These are phyloP conservation scores for Danionella dracula DNA, from an alignment of 2,797 vertebrate species.

Conservation along the genomic window DNA sequence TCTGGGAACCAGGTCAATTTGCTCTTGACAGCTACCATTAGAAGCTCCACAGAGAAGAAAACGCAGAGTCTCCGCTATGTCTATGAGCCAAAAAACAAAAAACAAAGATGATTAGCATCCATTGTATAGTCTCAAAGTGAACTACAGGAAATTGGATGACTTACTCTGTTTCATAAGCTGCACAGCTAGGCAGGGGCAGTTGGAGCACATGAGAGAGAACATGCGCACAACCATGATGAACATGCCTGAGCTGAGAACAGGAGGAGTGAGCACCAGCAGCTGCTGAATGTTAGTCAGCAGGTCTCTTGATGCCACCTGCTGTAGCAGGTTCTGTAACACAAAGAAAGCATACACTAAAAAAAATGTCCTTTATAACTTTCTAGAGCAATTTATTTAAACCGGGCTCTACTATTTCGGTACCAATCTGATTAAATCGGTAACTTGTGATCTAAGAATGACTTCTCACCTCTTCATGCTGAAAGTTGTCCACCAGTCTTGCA, in stretches of 20 bases:
- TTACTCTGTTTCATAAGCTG: slow-evolving; percentile 99
- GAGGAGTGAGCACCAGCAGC: slow-evolving; percentile 94
- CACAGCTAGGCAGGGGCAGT: slow-evolving; percentile 93
- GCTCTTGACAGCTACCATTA: slow-evolving; percentile 96
- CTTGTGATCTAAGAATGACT: not conserved
- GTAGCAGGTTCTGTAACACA: slow-evolving; percentile 85
- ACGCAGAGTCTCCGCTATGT: slow-evolving; percentile 97
- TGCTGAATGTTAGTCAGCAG: slow-evolving; percentile 98
- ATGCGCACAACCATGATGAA: slow-evolving; percentile 99
- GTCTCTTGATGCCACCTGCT: slow-evolving; percentile 96
- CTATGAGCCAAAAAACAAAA: slow-evolving; percentile 58
- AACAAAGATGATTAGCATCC: too few relatives aligned
- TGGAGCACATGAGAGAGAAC: slow-evolving; percentile 99
- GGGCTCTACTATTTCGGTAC: too few relatives aligned
- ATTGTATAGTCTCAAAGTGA: not conserved
- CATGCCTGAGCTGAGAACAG: slow-evolving; percentile 98
- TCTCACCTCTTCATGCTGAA: slow-evolving; percentile 95
- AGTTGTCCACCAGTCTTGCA: slow-evolving; percentile 96
- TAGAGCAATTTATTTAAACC: too few relatives aligned
- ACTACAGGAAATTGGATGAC: slow-evolving; percentile 48
- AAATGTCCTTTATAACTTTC: too few relatives aligned
- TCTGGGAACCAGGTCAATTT: slow-evolving; percentile 95
- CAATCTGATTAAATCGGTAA: too few relatives aligned
- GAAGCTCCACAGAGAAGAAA: slow-evolving; percentile 96
- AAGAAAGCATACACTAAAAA: too few relatives aligned